Evolutionary conservation across 2,113 vertebrate species (phyloP).

Genomic region (Muscicapa adusta): DNA sequence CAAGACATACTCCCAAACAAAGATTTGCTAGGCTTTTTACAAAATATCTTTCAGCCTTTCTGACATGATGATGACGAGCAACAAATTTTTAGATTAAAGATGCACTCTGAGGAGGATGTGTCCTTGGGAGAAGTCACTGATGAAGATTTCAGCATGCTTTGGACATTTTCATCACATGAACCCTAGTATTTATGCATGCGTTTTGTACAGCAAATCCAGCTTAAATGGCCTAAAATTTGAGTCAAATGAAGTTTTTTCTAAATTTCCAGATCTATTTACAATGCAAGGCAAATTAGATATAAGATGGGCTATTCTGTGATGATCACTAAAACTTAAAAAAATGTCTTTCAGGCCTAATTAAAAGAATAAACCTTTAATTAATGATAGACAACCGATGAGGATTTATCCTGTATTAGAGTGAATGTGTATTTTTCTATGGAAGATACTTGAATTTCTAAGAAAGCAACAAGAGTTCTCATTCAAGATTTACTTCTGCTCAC

Average conservation of each 20-base stretch:
- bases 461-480: background rate
- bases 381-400: background rate
- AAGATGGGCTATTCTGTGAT: background rate
- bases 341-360: background rate
- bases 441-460: background rate
- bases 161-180: background rate
- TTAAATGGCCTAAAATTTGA: background rate
- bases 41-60: background rate
- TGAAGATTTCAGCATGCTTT: background rate
- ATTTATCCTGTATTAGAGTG: background rate
- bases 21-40: background rate
- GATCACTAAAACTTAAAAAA: background rate
- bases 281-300: background rate
- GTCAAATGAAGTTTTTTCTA: background rate
- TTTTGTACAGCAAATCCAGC: background rate
- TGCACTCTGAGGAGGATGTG: background rate
- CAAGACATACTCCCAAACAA: accelerated
- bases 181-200: accelerated
- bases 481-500: background rate
- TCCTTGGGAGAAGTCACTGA: background rate
- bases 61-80: background rate
- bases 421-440: background rate
- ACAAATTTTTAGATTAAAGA: background rate
- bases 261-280: background rate
- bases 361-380: background rate